Evolutionary conservation across 2,888 invertebrate species (phyloP).

Genomic region (Pollenia angustigena): DNA sequence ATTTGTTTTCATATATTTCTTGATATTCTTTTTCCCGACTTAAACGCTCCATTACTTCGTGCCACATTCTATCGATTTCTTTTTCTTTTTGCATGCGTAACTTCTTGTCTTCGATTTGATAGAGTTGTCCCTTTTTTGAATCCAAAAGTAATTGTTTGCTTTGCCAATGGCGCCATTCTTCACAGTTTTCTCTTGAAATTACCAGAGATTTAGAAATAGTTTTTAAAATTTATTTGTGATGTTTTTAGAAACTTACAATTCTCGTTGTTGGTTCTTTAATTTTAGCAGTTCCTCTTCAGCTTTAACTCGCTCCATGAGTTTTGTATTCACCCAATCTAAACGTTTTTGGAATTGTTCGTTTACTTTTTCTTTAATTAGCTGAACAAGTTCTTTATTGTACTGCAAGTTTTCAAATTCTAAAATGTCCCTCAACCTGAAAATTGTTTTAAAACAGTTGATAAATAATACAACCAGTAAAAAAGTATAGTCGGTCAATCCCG

Average conservation of each 20-base stretch:
- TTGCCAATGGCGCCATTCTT: slow-evolving; percentile 72
- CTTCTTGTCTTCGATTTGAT: slow-evolving; percentile 75
- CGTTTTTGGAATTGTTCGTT: slow-evolving; percentile 68
- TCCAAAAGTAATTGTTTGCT: slow-evolving; percentile 73
- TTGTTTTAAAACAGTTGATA: background rate
- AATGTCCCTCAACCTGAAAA: slow-evolving; percentile 68
- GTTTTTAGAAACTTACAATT: slow-evolving; percentile 65
- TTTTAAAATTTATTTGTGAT: background rate
- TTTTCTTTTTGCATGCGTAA: slow-evolving; percentile 59
- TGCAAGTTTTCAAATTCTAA: slow-evolving; percentile 70
- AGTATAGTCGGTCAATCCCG: too few relatives aligned
- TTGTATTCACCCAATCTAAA: slow-evolving; percentile 71
- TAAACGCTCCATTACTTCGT: slow-evolving; percentile 59
- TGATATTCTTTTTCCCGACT: slow-evolving; percentile 72
- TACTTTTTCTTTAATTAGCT: slow-evolving; percentile 55
- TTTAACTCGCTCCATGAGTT: slow-evolving; percentile 60
- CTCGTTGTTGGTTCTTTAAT: slow-evolving; percentile 73
- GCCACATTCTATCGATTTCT: slow-evolving; percentile 73
- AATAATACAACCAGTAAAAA: background rate
- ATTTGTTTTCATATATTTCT: slow-evolving; percentile 61
- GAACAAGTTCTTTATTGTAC: slow-evolving; percentile 71
- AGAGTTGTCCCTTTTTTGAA: slow-evolving; percentile 74
- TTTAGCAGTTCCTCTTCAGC: slow-evolving; percentile 73
- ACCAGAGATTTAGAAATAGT: background rate
- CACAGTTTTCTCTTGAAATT: slow-evolving; percentile 74